Evolutionary conservation across 2,113 vertebrate species (phyloP), one percentile per base, ranked within the genome.

Genomic region (Rhynchomys soricoides): DNA sequence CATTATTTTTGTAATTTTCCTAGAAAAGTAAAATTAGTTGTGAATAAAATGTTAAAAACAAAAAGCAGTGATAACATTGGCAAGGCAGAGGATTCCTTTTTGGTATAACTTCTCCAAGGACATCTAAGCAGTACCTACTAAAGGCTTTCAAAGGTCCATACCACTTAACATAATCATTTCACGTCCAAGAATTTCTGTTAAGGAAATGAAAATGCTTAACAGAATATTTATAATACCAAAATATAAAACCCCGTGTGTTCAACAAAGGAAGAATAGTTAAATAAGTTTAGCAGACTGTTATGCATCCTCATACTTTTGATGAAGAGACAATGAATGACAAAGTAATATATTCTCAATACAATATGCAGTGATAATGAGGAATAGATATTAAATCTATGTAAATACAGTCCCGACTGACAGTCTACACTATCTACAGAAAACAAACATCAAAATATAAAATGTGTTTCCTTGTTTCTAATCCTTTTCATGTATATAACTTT

Each of bases 201-300:
- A 90, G 37, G 59, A 92, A 92, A 89, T 93, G 3, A 83, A 91
- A 95, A 87, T 74, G 31, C 74, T 95, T 92, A 95, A 83, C 73
- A 91, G 64, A 95, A 26, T 91, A 77, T 90, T 92, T 93, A 12
- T 89, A 79, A 91, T 11, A 77, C 45, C 45, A 91, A 95, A 87
- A 96, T 81, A 22, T 37, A 8, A 81, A 93, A 86, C 71, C 11
- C 29, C 86, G 1, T 70, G 45, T 87, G 34, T 70, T 21, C 29
- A 89, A 74, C 40, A 95, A 90, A 17, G 11, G 66, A 87, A 1
- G 40, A 86, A 85, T 71, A n/a, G 12, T 77, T 85, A 90, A 86
- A 77, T 88, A 83, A 87, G 92, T 57, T 82, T 57, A 57, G 40
- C 34, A 95, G 50, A 71, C 43, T 95, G 57, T 75, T n/a, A 62